Evolutionary conservation across 2,888 invertebrate species (phyloP).

Genomic region (Panorpa germanica): DNA sequence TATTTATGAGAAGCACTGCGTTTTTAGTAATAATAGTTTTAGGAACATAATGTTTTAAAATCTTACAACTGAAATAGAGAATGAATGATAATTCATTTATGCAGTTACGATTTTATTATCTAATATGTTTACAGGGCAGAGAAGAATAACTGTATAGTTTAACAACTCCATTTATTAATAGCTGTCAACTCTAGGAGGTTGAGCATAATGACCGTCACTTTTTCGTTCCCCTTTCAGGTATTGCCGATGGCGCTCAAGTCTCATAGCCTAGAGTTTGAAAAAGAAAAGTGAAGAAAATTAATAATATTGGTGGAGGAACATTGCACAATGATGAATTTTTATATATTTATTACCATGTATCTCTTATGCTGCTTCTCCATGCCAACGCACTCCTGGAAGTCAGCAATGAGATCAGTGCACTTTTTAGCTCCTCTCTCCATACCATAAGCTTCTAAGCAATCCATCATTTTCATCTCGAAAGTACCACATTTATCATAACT

Average conservation of each 20-base stretch:
- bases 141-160: no score
- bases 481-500: conserved; percentile 41
- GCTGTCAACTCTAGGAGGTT: conserved; percentile 34
- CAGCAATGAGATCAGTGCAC: conserved; percentile 40
- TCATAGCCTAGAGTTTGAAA: conserved; percentile 30
- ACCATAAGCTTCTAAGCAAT: conserved; percentile 70
- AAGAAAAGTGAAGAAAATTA: conserved; percentile 6
- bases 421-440: conserved; percentile 37
- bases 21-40: no score
- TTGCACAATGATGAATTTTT: not conserved
- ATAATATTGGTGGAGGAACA: not conserved
- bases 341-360: conserved; percentile 14
- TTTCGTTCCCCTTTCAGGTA: conserved; percentile 33
- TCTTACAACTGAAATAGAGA: no score
- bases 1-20: no score
- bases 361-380: conserved; percentile 38
- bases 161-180: no score
- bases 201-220: conserved; percentile 30
- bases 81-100: no score
- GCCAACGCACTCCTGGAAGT: conserved; percentile 51
- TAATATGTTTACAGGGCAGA: no score
- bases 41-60: no score
- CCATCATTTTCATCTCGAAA: conserved; percentile 49
- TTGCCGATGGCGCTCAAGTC: conserved; percentile 37
- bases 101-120: no score